Conservation (phyloP, 2,113 vertebrate species). For the Psophia crepitans region DNA sequence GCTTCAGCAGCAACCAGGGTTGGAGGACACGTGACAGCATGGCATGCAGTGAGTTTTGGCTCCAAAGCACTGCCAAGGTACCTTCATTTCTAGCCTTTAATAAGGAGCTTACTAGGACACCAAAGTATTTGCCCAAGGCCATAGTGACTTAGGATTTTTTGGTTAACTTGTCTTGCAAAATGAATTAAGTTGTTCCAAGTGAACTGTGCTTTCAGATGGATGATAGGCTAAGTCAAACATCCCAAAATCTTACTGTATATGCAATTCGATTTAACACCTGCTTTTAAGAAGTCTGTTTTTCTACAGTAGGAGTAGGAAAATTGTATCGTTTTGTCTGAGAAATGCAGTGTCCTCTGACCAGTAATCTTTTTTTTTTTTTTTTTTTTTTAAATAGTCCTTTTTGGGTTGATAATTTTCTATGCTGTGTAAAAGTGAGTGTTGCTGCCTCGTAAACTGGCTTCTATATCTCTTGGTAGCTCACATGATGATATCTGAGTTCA, state of each 20-base stretch:
- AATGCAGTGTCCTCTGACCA: background rate
- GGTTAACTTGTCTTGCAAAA: background rate
- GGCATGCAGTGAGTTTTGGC: background rate
- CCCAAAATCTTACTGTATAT: background rate
- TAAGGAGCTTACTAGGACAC: background rate
- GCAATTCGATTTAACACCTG: background rate
- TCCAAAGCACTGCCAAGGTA: background rate
- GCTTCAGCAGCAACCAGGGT: background rate
- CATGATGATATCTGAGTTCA: background rate
- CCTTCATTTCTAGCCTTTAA: background rate
- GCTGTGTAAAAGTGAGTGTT: background rate
- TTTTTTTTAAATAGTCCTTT: too few species aligned
- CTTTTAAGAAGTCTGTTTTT: background rate
- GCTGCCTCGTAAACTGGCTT: background rate
- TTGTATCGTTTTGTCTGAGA: background rate
- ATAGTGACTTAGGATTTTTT: background rate
- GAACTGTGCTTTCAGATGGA: background rate
- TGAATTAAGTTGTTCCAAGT: background rate
- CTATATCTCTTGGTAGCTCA: background rate
- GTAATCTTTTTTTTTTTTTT: too few species aligned
- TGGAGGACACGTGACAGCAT: background rate
- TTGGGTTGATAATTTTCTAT: background rate
- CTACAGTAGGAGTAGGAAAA: background rate
- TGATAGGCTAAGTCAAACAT: background rate
- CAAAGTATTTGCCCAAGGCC: background rate